Conservation (phyloP, 2,888 invertebrate genomes). For the Dexiosoma caninum region DNA sequence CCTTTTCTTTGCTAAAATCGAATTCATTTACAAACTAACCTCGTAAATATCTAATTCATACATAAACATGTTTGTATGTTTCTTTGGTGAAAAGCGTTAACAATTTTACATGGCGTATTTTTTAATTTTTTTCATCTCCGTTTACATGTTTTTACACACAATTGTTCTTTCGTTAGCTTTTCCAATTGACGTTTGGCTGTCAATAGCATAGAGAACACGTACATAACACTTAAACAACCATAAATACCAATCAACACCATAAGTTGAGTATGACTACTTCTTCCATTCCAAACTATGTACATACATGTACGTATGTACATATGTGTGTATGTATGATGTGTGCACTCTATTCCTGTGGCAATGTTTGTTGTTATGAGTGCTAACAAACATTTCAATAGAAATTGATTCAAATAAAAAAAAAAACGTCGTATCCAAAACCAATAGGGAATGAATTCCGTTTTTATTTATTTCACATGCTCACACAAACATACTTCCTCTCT, state of each 20-base stretch:
- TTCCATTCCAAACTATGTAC: background rate
- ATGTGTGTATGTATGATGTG: background rate
- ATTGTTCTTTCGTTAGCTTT: slow-evolving; percentile 23
- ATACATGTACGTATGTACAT: background rate
- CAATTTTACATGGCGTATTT: slow-evolving; percentile 54
- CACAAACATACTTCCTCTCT: background rate
- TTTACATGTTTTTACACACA: slow-evolving; percentile 10
- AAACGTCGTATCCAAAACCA: slow-evolving; percentile 1
- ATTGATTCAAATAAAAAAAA: background rate
- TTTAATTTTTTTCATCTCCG: background rate
- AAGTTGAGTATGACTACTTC: slow-evolving; percentile 64
- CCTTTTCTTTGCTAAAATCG: background rate
- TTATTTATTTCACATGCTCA: slow-evolving; percentile 9
- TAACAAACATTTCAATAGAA: slow-evolving; percentile 27
- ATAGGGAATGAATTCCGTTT: slow-evolving; percentile 49
- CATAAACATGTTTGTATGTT: slow-evolving; percentile 12
- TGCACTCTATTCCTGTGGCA: background rate
- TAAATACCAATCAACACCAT: slow-evolving; percentile 78
- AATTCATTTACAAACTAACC: background rate
- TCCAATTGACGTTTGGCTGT: slow-evolving; percentile 65
- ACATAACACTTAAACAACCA: slow-evolving; percentile 69
- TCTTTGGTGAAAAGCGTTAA: slow-evolving; percentile 57
- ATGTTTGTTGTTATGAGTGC: slow-evolving; percentile 23
- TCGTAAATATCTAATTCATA: background rate
- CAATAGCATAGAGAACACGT: slow-evolving; percentile 64